phyloP scores from a whole-genome alignment of 2,888 invertebrate species.

The Synanthedon andrenaeformis region DNA sequence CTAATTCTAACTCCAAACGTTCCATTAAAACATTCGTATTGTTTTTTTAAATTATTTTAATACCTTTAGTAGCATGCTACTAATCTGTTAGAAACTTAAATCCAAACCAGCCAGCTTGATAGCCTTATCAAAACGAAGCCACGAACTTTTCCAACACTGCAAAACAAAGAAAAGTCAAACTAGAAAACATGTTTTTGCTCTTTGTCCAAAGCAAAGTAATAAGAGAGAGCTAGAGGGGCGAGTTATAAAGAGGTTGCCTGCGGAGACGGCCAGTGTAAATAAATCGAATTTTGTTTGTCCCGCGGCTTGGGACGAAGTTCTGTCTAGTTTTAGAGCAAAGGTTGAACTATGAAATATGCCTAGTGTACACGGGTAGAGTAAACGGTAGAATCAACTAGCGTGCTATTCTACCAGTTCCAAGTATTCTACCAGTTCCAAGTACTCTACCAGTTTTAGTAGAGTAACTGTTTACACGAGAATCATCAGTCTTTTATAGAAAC shows the following conservation, averaged over 20 bases:
- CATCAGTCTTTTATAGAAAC: too few relatives aligned
- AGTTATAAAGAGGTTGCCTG: conserved; percentile 13
- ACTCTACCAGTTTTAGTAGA: too few relatives aligned
- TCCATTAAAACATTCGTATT: too few relatives aligned
- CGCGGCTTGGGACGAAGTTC: conserved; percentile 8
- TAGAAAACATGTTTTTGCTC: conserved; percentile 18
- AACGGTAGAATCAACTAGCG: too few relatives aligned
- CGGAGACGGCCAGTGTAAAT: conserved; percentile 13
- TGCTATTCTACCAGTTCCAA: too few relatives aligned
- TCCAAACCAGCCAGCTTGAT: background rate
- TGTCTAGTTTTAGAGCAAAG: conserved; percentile 13
- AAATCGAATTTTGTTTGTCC: conserved; percentile 30
- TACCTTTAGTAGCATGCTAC: too few relatives aligned
- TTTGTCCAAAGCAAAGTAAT: conserved; percentile 11
- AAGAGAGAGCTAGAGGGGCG: conserved; percentile 10
- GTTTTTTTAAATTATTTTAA: too few relatives aligned
- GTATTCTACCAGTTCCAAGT: too few relatives aligned
- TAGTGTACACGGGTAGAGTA: too few relatives aligned
- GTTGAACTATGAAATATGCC: conserved; percentile 17
- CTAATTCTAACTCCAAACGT: too few relatives aligned
- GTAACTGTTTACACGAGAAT: too few relatives aligned
- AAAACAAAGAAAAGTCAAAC: conserved; percentile 3
- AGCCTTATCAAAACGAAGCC: background rate
- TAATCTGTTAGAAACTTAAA: too few relatives aligned
- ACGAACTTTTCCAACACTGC: background rate